Percentiles rank a stretch among this genome's conserved stretches.
These are phyloP conservation scores for Falco concolor DNA, from an alignment of 2,797 vertebrate species.

Conservation along the genomic window DNA sequence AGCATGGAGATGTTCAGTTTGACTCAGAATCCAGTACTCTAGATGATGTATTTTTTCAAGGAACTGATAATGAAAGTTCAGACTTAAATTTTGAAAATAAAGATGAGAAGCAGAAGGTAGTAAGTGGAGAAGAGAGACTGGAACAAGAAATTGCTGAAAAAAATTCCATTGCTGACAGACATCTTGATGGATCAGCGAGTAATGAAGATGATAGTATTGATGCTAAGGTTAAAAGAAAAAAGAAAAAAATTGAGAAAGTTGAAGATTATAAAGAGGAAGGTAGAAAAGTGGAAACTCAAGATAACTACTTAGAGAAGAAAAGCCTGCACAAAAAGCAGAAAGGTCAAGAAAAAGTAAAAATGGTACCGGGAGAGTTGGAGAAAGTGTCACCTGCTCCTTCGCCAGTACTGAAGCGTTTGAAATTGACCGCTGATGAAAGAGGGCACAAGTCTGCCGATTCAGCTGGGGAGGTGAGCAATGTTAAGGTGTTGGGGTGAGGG, in stretches of 20 bases:
- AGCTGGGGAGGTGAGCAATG: constrained; percentile 74
- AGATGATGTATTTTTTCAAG: constrained; percentile 2
- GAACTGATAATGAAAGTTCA: constrained; percentile 34
- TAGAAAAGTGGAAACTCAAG: constrained; percentile 39
- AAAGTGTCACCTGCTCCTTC: neutral
- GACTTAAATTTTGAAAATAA: constrained; percentile 40
- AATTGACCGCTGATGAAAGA: constrained; percentile 66
- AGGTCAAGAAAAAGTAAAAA: constrained; percentile 65
- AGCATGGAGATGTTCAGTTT: constrained; percentile 13
- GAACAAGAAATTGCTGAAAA: constrained; percentile 25
- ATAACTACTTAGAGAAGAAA: constrained; percentile 57
- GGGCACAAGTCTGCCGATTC: constrained; percentile 62
- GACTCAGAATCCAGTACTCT: constrained; percentile 36
- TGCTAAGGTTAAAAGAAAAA: constrained; percentile 79
- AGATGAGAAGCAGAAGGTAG: constrained; percentile 32
- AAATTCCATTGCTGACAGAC: constrained; percentile 2
- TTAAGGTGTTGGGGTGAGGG: neutral
- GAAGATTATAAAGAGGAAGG: constrained; percentile 63
- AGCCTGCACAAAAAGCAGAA: constrained; percentile 65
- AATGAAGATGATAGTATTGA: constrained; percentile 68
- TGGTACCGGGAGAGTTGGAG: constrained; percentile 11
- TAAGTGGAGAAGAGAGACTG: constrained; percentile 4
- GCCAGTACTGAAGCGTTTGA: constrained; percentile 63
- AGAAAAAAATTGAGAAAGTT: constrained; percentile 77
- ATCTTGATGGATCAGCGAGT: constrained; percentile 28